These are phyloP conservation scores for Tryphoninae sp. DNA, from an alignment of 2,888 invertebrate genomes.

Conservation along the genomic window DNA sequence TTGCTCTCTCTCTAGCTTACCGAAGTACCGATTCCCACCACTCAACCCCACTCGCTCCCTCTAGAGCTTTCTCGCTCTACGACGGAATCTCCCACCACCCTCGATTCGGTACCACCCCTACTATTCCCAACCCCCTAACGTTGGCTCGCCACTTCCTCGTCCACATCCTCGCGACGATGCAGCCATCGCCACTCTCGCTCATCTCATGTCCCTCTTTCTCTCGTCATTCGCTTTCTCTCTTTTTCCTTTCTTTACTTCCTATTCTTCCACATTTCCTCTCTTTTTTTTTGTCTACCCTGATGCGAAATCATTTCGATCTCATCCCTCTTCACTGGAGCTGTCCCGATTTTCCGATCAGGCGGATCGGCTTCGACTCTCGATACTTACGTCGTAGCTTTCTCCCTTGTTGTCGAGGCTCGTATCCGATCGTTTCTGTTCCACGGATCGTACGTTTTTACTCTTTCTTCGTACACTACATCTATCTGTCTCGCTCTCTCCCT, in stretches of 20 bases:
- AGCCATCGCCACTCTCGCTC: conserved; percentile 52
- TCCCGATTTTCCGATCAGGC: conserved; percentile 45
- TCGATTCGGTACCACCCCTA: conserved; percentile 35
- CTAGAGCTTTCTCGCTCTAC: conserved; percentile 47
- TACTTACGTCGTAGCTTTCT: neutral
- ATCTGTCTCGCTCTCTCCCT: neutral
- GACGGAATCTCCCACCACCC: conserved; percentile 52
- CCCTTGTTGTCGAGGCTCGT: conserved; percentile 27
- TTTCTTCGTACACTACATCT: neutral
- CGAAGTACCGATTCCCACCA: conserved; percentile 22
- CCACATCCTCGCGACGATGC: conserved; percentile 37
- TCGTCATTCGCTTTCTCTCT: conserved; percentile 4
- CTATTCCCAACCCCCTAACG: conserved; percentile 44
- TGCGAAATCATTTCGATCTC: conserved; percentile 40
- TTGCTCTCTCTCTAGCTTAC: conserved; percentile 53
- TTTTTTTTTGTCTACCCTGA: neutral
- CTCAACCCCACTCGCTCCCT: conserved; percentile 50
- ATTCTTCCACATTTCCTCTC: conserved; percentile 7
- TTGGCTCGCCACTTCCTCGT: conserved; percentile 59
- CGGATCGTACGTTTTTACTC: neutral
- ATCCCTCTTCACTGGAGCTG: neutral
- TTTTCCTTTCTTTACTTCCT: neutral
- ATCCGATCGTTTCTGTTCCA: conserved; percentile 2
- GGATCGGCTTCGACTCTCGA: neutral
- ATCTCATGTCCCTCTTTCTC: conserved; percentile 42